phyloP scores from a whole-genome alignment of 2,797 vertebrate species.

The Diglossa cyanea region DNA sequence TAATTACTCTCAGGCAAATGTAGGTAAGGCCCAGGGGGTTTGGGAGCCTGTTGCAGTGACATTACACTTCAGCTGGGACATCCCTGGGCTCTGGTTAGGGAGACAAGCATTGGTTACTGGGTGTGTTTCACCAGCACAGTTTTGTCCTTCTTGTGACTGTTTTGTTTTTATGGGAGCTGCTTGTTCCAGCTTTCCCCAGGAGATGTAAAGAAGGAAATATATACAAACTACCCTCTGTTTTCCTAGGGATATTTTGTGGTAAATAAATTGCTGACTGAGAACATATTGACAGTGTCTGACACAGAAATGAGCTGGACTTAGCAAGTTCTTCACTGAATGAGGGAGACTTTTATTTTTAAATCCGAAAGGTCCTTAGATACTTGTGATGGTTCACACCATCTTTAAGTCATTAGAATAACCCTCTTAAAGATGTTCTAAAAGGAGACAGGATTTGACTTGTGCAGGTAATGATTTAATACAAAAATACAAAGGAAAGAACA shows the following conservation, averaged over 20 bases:
- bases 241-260: not conserved
- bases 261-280: not conserved
- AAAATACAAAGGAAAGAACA: slow-evolving; percentile 28
- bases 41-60: slow-evolving; percentile 2
- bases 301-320: not conserved
- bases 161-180: not conserved
- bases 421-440: slow-evolving; percentile 52
- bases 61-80: not conserved
- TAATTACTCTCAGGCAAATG: not conserved
- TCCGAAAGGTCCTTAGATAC: not conserved
- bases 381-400: slow-evolving; percentile 17
- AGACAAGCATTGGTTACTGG: not conserved
- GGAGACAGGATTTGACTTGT: slow-evolving; percentile 47
- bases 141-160: not conserved
- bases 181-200: not conserved
- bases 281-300: not conserved
- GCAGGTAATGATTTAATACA: slow-evolving; percentile 22
- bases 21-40: not conserved
- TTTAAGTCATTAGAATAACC: slow-evolving; percentile 55
- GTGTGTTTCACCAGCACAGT: not conserved
- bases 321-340: not conserved
- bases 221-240: not conserved
- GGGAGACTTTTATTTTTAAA: slow-evolving; percentile 37
- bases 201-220: not conserved
- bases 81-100: not conserved